phyloP scores from a whole-genome alignment of 2,113 vertebrate species.

The Jaculus jaculus region DNA sequence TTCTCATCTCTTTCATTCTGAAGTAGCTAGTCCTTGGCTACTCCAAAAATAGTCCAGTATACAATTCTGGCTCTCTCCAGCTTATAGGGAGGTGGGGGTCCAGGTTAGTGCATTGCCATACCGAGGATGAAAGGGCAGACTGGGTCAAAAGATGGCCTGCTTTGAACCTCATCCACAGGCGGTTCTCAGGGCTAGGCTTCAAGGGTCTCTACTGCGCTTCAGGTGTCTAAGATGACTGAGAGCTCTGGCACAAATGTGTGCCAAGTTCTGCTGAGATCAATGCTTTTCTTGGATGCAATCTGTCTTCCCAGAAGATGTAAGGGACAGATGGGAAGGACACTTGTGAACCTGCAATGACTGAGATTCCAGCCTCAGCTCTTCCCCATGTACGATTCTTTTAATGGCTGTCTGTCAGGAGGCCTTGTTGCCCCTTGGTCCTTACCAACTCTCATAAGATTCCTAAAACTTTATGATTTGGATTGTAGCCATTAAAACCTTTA shows the following conservation, averaged over 20 bases:
- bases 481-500: background rate
- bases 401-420: background rate
- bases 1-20: background rate
- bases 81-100: background rate
- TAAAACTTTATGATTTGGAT: background rate
- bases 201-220: background rate
- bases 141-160: background rate
- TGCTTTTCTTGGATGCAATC: background rate
- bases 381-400: background rate
- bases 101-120: background rate
- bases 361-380: background rate
- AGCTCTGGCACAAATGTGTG: background rate
- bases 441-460: background rate
- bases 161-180: background rate
- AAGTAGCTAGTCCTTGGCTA: background rate
- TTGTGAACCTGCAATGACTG: fast-evolving
- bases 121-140: background rate
- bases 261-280: background rate
- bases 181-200: background rate
- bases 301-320: background rate
- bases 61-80: background rate
- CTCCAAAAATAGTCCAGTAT: background rate
- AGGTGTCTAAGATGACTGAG: background rate
- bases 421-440: background rate
- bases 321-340: fast-evolving